Base-by-base conservation (phyloP, 2,797 vertebrate species). In the Parauchenoglanis punctatus region DNA sequence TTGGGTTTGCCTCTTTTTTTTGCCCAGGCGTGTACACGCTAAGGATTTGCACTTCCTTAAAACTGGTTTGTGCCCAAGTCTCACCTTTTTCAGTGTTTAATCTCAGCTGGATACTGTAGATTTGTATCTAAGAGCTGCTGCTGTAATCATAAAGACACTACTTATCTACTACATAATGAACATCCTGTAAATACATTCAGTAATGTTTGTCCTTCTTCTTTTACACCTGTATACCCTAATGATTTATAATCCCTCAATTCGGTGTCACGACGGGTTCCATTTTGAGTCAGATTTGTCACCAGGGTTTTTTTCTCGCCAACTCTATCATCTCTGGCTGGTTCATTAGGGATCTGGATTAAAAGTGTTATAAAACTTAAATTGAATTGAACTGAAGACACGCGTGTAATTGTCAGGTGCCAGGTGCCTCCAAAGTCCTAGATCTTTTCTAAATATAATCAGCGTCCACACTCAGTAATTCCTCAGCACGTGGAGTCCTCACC, bases 401-500 rank as follows among this genome's bases (percentile, higher is more conserved):
- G 0, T 59, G 40, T n/a, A 59, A 46, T 70, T 68, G 58, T 40
- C 11, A 25, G 11, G 15, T 28, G 44, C 35, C 49, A 23, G 18
- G 20, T 77, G 25, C 25, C 23, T 40, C 44, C 52, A 44, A 44
- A 28, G 2, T 20, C n/a, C 83, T 18, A 40, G 11, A 83, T 13
- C 7, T 18, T 23, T 28, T 31, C 28, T 6, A 52, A 59, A 77
- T 52, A 20, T 15, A 31, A 58, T 8, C 73, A 4, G 49, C 10
- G 28, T 61, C 40, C 65, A 13, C 58, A 63, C 1, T 20, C 40
- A 52, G 49, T 65, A 58, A 35, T 12, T 25, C 44, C 84, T 88
- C 89, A 88, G 10, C 68, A 84, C 13, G 17, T 0, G 1, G 15
- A 1, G 17, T 78, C 25, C 18, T 96, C 93, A 96, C 89, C 93